Evolutionary conservation across 1,140 invertebrate genomes (phyloP), one percentile per base, ranked within the genome.

Genomic region (Reticulitermes speratus): DNA sequence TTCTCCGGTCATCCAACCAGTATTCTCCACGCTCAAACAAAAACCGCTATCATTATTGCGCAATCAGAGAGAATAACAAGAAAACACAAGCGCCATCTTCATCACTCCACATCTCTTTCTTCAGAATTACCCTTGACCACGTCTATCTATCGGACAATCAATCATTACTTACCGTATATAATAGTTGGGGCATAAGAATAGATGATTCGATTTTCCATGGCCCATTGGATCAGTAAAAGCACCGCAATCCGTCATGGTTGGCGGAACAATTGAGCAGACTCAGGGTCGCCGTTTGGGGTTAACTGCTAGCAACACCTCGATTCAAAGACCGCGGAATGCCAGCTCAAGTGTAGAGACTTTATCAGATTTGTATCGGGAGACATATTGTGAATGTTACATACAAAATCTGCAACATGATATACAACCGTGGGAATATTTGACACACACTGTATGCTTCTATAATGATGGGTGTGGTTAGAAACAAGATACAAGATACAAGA

Each of bases 161-260:
- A 75, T 75, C 65, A 75, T 30, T 30, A 6, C 65, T 75, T 75
- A 75, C n/a, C 3, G 65, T 75, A 75, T 8, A 75, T 75, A n/a
- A 75, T 75, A 30, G 25, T 30, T 30, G 1, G 65, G 65, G 65
- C 65, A 30, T 14, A 30, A 75, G 65, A 75, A 75, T 3, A 12
- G 65, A 75, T 75, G 65, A 75, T 75, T 75, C 65, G 65, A 75
- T 75, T 75, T 30, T 75, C 65, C 65, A 75, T 30, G 65, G 65
- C 65, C 65, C 65, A 75, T 75, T 75, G 65, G 65, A 75, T 9
- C 25, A 14, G 25, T 75, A 75, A 75, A 30, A 7, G 65, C 1
- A 14, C 65, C 65, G 65, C 65, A 30, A 75, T 75, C n/a, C 65
- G 65, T 75, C 65, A 75, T 14, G 65, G 6, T 14, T 25, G 25